Base-by-base conservation (phyloP, 2,113 vertebrate species). In the Anguilla japonica region DNA sequence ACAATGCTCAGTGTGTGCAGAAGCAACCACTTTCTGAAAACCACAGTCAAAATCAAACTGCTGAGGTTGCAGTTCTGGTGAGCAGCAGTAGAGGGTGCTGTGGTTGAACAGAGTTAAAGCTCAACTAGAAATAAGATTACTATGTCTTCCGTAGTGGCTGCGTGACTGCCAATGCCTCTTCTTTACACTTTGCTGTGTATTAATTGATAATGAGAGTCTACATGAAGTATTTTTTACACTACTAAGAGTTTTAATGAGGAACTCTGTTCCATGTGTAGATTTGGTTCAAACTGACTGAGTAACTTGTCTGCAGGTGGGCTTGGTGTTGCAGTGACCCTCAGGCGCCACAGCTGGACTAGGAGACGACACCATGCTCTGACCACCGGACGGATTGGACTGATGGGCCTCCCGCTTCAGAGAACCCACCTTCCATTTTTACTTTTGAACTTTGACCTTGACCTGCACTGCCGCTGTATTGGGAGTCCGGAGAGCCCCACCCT, bases 271-370 rank as follows among this genome's bases (percentile, higher is more conserved):
- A 43, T 67, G 20, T 29, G 46, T 9, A 50, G 20, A 78, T 39
- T 18, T 41, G 11, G 5, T n/a, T 22, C 26, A 20, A 56, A 40
- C 81, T 3, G 11, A 50, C 22, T 79, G 41, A 14, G 40, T 63
- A 43, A 46, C 0, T 81, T 53, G 75, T 82, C 85, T 87, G 80
- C 91, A 99, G 98, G 98, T 99, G 0, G 98, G 98, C 84, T 94
- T 99, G 95, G 98, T 99, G 92, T 92, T 99, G 94, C 98, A 99
- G 96, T 99, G 98, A 97, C 89, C 5, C 79, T 87, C 40, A 57
- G 89, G 87, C 85, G 90, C 93, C 91, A 89, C 90, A 91, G 90
- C 90, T 90, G 91, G 92, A 93, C 92, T 92, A 91, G 92, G 93
- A 92, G 91, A 94, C 88, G 29, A 87, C 88, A 90, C 87, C 91